Evolutionary conservation across 2,113 vertebrate species (phyloP), one percentile per base, ranked within the genome.

Genomic region (Thalassoma bifasciatum): DNA sequence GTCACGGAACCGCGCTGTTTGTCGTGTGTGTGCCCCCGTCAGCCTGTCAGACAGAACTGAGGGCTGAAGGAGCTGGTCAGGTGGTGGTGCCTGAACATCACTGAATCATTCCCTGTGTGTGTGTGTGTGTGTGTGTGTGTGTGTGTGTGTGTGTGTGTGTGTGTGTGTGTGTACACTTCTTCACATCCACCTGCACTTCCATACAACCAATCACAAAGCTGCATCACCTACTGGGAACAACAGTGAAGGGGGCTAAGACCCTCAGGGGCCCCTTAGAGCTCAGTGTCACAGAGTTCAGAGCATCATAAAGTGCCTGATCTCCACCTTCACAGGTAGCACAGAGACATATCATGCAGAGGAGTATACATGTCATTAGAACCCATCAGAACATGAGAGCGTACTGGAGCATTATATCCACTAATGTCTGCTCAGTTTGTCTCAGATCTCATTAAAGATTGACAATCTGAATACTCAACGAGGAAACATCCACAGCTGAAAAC

Each of bases 31-130:
- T 63, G 56, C 42, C 10, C 51, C 26, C 49, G 3, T 9, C 5
- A 64, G 14, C 85, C 82, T 84, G 71, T 8, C 36, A 84, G 76
- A 37, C 61, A 30, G 8, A 16, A 38, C 61, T 21, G n/a, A 64
- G 82, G 79, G 75, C 42, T 8, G 4, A 0, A 8, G 4, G 3
- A 10, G 5, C 5, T 16, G 24, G 7, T 60, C 40, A n/a, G 40
- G 6, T 23, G n/a, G 13, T 44, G 21, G 22, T 38, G 46, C 19
- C 42, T 17, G 40, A 21, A 40, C 58, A 14, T 14, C 10, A 53
- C 40, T 47, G 53, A 26, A 22, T 30, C 52, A 64, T 53, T 42
- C 10, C 10, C 11, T 47, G 51, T 54, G 51, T 44, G 51, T 56
- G 51, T 54, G 54, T 44, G 46, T 24, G 11, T 13, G 30, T 42